Evolutionary conservation across 2,888 invertebrate species (phyloP), one percentile per base, ranked within the genome.

Genomic region (Nemotelus pantherinus): DNA sequence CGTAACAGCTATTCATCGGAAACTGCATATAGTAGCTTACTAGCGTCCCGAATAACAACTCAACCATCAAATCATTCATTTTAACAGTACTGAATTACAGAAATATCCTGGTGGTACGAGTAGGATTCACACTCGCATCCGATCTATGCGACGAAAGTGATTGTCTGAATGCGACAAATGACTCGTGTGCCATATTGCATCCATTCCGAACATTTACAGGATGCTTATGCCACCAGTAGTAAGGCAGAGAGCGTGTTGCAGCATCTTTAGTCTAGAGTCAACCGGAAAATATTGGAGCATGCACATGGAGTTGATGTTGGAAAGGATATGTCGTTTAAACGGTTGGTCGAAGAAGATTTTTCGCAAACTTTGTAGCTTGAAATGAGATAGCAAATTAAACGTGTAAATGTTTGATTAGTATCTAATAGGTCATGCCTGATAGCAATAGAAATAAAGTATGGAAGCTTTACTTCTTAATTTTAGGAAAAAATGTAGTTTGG

Each of bases 1-100:
- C 4, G 10, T 50, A 70, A 48, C 39, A 47, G 53, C 45, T 55
- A 70, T 70, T 7, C 53, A 70, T 70, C 47, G 70, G 50, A 70
- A 70, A 55, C 44, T 70, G 70, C 47, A 70, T 43, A 25, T 41
- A 70, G 47, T 55, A 53, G 70, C 70, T 70, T 55, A 65, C 47
- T 25, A n/a, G 43, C 10, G 70, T 53, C 45, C 72, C 58, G 72
- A 72, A 72, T 72, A 72, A 47, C 72, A 72, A 72, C 60, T 72
- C 72, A 72, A 72, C 72, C 72, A 48, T 72, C 72, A 72, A 60
- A 58, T 72, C 72, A 72, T 72, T 60, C 72, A 58, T 47, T 70
- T 55, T 70, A 55, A 53, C 70, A 55, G 63, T 43, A 63, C 6
- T 43, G 43, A 63, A 63, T 63, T 63, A 43, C 25, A 63, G 63